A percentile compares a stretch with the other conserved stretches of the same genome.
These are phyloP conservation scores for Pachyrhynchus sulphureomaculatus DNA, from an alignment of 1,140 invertebrate genomes.

Conservation along the genomic window DNA sequence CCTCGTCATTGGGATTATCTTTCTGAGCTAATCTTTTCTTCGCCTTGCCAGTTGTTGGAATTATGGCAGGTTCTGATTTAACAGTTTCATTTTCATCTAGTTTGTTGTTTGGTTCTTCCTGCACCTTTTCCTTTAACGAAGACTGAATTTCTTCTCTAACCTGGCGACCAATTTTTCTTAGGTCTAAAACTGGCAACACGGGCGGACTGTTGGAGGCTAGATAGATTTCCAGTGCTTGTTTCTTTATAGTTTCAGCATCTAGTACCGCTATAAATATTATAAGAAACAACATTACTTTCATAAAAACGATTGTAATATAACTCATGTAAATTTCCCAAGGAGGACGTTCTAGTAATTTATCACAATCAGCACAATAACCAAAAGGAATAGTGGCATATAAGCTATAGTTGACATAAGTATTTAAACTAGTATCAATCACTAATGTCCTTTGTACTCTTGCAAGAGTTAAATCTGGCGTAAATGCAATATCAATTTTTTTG, in stretches of 20 bases:
- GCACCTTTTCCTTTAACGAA: conserved; percentile 31
- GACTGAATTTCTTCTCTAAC: conserved; percentile 43
- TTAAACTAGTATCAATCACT: conserved; percentile 61
- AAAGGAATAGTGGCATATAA: conserved; percentile 80
- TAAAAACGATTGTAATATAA: conserved; percentile 64
- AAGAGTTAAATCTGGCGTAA: conserved; percentile 91
- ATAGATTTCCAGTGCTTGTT: conserved; percentile 45
- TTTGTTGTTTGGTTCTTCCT: conserved; percentile 29
- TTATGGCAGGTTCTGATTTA: conserved; percentile 37
- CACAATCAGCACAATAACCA: conserved; percentile 73
- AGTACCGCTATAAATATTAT: conserved; percentile 71
- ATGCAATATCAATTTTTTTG: conserved; percentile 86
- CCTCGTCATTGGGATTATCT: conserved; percentile 29
- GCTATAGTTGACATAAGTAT: conserved; percentile 66
- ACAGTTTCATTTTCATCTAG: conserved; percentile 18
- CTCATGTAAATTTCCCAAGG: conserved; percentile 76
- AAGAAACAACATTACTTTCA: conserved; percentile 65
- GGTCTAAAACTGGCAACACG: conserved; percentile 61
- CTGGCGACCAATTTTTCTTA: conserved; percentile 52
- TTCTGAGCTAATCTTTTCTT: conserved; percentile 42
- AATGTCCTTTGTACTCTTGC: conserved; percentile 70
- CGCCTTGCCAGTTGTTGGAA: conserved; percentile 44
- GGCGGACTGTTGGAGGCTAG: conserved; percentile 50
- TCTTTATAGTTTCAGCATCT: conserved; percentile 72
- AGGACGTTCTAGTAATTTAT: conserved; percentile 71